phyloP scores from a whole-genome alignment of 2,888 invertebrate species.

The Hypercompe scribonia region DNA sequence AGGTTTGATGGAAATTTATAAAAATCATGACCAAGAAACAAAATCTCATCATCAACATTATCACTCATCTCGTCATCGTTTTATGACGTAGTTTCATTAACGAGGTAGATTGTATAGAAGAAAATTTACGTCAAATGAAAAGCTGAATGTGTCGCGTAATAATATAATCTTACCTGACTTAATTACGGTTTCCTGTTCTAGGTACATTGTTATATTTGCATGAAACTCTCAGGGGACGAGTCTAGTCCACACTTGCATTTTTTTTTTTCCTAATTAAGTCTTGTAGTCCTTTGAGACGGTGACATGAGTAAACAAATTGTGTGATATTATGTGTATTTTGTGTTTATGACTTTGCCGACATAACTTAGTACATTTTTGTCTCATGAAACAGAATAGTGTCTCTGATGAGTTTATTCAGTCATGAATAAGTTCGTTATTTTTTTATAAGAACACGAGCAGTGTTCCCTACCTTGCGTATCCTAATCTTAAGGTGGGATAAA shows the following conservation, averaged over 20 bases:
- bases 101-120: not conserved
- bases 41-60: not conserved
- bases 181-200: not conserved
- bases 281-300: conserved; percentile 1
- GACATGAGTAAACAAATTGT: conserved; percentile 9
- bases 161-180: conserved; percentile 2
- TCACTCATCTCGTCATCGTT: not conserved
- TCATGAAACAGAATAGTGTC: conserved; percentile 16
- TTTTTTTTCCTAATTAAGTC: conserved; percentile 3
- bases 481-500: too few relatives aligned
- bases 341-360: conserved; percentile 8
- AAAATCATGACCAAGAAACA: too few relatives aligned
- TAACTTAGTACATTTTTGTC: conserved; percentile 21
- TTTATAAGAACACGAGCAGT: too few relatives aligned
- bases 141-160: not conserved
- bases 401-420: conserved; percentile 12
- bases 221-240: not conserved
- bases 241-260: not conserved
- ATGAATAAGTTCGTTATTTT: conserved; percentile 9
- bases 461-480: too few relatives aligned
- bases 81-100: not conserved
- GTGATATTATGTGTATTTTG: not conserved
- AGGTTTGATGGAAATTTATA: not conserved
- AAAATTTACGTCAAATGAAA: not conserved
- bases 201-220: not conserved